These are phyloP conservation scores for Cheirogaleus medius DNA, from an alignment of 2,113 vertebrate species.

Conservation along the genomic window DNA sequence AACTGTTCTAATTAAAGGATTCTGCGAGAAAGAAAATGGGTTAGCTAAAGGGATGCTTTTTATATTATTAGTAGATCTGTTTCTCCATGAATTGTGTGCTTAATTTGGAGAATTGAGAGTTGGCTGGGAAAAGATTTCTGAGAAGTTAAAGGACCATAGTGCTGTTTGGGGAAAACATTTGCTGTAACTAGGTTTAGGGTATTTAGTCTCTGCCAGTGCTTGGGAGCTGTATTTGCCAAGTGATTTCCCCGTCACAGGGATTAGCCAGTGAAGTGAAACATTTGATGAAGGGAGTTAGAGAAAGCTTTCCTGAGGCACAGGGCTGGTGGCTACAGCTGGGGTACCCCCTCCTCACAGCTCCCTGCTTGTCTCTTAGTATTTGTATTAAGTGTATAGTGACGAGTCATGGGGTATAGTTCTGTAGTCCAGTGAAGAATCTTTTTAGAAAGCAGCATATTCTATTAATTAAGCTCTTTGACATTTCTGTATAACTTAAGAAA, in stretches of 20 bases:
- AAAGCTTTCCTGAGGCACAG: background rate
- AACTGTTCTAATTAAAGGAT: background rate
- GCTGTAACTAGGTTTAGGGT: slow-evolving; percentile 38
- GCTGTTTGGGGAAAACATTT: slow-evolving; percentile 35
- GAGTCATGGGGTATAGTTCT: background rate
- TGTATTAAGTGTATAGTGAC: background rate
- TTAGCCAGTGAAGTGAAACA: slow-evolving; percentile 45
- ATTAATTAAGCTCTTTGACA: background rate
- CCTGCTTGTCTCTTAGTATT: background rate
- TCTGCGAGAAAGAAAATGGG: background rate
- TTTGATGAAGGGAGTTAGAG: slow-evolving; percentile 47
- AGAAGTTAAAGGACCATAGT: background rate
- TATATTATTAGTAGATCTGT: background rate
- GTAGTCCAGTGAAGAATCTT: background rate
- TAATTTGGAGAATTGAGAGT: slow-evolving; percentile 17
- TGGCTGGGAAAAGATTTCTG: background rate
- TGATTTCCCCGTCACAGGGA: slow-evolving; percentile 33
- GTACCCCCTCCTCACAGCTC: background rate
- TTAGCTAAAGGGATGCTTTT: background rate
- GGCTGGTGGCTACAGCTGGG: background rate
- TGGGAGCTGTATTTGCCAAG: slow-evolving; percentile 18
- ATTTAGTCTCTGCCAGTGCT: slow-evolving; percentile 40
- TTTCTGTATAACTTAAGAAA: background rate
- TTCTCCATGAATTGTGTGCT: background rate
- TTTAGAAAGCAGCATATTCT: background rate